Percentiles rank a stretch among this genome's conserved stretches.
Conservation (phyloP, 2,113 vertebrate genomes). For the Engraulis encrasicolus region DNA sequence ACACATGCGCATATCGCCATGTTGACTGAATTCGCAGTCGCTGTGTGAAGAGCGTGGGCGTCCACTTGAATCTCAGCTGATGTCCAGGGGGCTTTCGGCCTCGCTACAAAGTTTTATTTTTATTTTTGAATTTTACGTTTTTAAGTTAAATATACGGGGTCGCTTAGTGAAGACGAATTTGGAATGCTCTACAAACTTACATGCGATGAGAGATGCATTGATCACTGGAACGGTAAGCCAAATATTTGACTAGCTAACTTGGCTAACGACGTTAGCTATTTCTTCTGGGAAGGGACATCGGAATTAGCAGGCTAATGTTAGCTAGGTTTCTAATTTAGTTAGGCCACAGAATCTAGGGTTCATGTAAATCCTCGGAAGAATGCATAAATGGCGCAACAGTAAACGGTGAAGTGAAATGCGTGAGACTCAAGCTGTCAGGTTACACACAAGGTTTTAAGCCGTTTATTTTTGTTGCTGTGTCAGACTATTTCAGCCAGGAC, state of each 20-base stretch:
- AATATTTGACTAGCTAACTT: neutral
- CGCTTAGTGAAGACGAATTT: neutral
- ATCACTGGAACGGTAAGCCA: neutral
- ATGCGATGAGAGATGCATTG: neutral
- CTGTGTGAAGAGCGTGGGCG: constrained; percentile 29
- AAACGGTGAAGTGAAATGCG: neutral
- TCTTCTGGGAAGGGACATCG: neutral
- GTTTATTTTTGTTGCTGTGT: neutral
- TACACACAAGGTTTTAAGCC: neutral
- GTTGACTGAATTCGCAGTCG: constrained; percentile 37
- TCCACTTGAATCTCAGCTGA: constrained; percentile 13
- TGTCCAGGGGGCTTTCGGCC: neutral
- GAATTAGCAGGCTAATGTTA: constrained; percentile 1
- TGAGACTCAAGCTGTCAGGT: neutral
- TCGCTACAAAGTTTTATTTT: constrained; percentile 6
- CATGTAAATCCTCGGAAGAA: neutral
- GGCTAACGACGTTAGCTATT: constrained; percentile 8
- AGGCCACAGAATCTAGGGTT: neutral
- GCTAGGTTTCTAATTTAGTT: constrained; percentile 1
- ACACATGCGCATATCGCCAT: constrained; percentile 49
- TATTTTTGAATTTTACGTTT: neutral
- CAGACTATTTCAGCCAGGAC: neutral
- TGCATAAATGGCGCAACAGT: neutral
- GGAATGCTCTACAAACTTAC: neutral
- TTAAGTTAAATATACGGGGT: neutral